Evolutionary conservation across 2,888 invertebrate genomes (phyloP), one percentile per base, ranked within the genome.

Genomic region (Mellilla xanthometata): DNA sequence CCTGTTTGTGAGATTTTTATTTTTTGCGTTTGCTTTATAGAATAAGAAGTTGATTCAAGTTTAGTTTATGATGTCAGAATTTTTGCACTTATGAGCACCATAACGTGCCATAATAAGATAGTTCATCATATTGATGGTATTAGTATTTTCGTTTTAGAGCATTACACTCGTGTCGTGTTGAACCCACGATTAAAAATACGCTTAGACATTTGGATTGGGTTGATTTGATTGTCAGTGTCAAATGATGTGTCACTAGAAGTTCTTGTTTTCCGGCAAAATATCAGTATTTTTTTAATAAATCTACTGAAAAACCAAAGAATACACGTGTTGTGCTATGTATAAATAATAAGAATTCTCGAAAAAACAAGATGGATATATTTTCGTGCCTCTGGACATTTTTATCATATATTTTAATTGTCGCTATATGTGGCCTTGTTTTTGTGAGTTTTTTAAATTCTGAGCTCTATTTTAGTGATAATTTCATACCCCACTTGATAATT

Each of bases 1-100:
- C 78, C 77, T 80, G 80, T 79, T 76, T 63, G 24, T 26, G 11
- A 2, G 13, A 41, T 33, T 60, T 62, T 68, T 52, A 52, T 60
- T 55, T 71, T 2, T 24, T 34, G 2, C 3, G n/a, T n/a, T n/a
- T n/a, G n/a, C n/a, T n/a, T n/a, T n/a, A n/a, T n/a, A n/a, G n/a
- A n/a, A n/a, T n/a, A n/a, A n/a, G n/a, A n/a, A n/a, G n/a, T n/a
- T n/a, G n/a, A n/a, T n/a, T n/a, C n/a, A n/a, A n/a, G n/a, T n/a
- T n/a, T n/a, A n/a, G n/a, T n/a, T n/a, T n/a, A n/a, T n/a, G n/a
- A n/a, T n/a, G n/a, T n/a, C n/a, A n/a, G n/a, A n/a, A n/a, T n/a
- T n/a, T n/a, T n/a, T n/a, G n/a, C n/a, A n/a, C n/a, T n/a, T n/a
- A n/a, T n/a, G n/a, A n/a, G n/a, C n/a, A n/a, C n/a, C n/a, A n/a